Conservation (phyloP, 2,797 vertebrate genomes). For the Smutsia gigantea region DNA sequence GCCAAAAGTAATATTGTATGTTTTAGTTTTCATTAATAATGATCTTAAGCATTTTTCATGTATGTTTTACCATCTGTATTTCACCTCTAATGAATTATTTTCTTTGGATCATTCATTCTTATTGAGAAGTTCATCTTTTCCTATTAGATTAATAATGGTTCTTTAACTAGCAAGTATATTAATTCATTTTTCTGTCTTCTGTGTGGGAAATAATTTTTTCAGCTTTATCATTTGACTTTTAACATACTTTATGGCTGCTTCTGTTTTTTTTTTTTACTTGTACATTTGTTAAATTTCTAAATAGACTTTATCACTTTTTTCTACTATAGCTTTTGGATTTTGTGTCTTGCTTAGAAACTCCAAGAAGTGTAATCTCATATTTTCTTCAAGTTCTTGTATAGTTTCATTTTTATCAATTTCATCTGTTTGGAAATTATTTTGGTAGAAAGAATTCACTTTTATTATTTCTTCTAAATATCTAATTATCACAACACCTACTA, state of each 20-base stretch:
- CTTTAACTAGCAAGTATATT: not conserved
- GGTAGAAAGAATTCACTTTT: not conserved
- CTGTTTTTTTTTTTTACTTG: conserved; percentile 9
- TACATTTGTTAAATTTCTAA: conserved; percentile 5
- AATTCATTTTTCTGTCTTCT: not conserved
- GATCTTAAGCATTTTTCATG: not conserved
- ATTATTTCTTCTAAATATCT: not conserved
- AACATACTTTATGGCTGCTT: not conserved
- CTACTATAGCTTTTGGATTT: not conserved
- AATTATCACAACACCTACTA: not conserved
- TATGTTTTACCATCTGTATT: not conserved
- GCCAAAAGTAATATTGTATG: not conserved
- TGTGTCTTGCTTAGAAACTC: not conserved
- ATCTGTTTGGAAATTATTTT: not conserved
- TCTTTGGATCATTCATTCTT: conserved; percentile 21
- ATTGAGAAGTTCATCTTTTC: conserved; percentile 23
- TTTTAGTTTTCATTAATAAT: conserved; percentile 5
- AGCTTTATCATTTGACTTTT: not conserved
- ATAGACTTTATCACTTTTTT: not conserved
- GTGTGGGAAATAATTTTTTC: not conserved
- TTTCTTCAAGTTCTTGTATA: not conserved
- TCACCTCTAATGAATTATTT: conserved; percentile 4
- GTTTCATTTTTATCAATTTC: conserved; percentile 40
- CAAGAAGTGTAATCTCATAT: not conserved
- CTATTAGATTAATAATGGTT: conserved; percentile 3